Evolutionary conservation across 1,140 invertebrate species (phyloP), one percentile per base, ranked within the genome.

Genomic region (Polypedilum vanderplanki): DNA sequence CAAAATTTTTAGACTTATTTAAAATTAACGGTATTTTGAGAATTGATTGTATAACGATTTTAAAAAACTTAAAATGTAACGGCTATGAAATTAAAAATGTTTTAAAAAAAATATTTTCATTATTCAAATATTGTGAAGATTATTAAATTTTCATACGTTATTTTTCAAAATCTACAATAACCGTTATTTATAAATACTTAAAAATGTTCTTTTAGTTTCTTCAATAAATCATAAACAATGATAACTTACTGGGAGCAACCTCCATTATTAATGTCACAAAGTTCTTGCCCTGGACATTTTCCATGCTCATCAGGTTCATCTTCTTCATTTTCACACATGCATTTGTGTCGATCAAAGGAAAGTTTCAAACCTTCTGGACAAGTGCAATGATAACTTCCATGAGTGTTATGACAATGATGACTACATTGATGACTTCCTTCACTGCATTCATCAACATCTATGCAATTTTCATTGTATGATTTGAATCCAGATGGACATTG

Each of bases 361-460:
- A 89, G 79, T 7, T 85, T 85, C 80, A 87, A 93, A 10, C 92
- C 92, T 74, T 85, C 81, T n/a, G 91, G 91, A 80, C 93, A 95
- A 75, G 90, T 84, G 83, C 94, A 96, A 75, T 88, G 87, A 81
- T 92, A 96, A 77, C 90, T 91, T 24, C 93, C 94, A 76, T 90
- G 86, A 10, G 91, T 92, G 79, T 97, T 96, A 67, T 91, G 87
- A 82, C 94, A 97, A 74, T 89, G 87, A 78, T 94, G 90, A 81
- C 86, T 90, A 87, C 81, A 94, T 77, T 85, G 84, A 77, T 89
- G 90, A 3, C 88, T 89, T 77, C 91, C 91, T 1, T 89, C 87
- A 76, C 90, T 88, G 78, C 91, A 93, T 81, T 93, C 91, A 77
- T 93, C 89, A 40, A 92, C 88, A 82, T 93, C 91, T 67, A 77